Evolutionary conservation across 2,113 vertebrate genomes (phyloP), one percentile per base, ranked within the genome.

Genomic region (Arvicanthis niloticus): DNA sequence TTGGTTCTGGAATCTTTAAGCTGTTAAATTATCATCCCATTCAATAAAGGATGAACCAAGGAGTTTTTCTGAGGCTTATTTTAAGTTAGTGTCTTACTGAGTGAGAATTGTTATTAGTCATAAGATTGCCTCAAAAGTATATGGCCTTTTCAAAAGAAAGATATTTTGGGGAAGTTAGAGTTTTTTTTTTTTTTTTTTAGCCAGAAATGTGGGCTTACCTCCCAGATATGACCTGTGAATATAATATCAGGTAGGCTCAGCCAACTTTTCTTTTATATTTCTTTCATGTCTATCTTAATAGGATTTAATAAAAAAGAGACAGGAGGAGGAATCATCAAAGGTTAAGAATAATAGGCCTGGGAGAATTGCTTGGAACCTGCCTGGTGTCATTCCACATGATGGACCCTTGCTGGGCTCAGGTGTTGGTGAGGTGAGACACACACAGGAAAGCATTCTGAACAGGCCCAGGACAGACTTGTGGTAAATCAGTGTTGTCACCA

Each of bases 271-370:
- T 78, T 96, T 93, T 94, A 93, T 17, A 51, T 26, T 67, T 91
- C 45, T 93, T 87, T 94, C 40, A 72, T 86, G 72, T 85, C n/a
- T 96, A 37, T 91, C 60, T 96, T 88, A 87, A 60, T 91, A 95
- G 90, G 85, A 87, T 87, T 95, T 97, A 96, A 84, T 94, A 73
- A 82, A 91, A 91, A 93, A 75, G 78, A 95, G 65, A 80, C 78
- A 48, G 80, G 89, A 81, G 67, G 88, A 92, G 42, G 40, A 89
- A 24, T 88, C 73, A 82, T 12, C 17, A 89, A 87, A 89, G 73
- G 31, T 89, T 93, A 89, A 94, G 88, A 82, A 60, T 94, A 88
- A 78, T 68, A 76, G 56, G 51, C 24, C 60, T 87, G 82, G 77
- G 82, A 80, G 40, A 88, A 37, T 75, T 93, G 62, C 8, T 93